These are phyloP conservation scores for Cardiocondyla obscurior DNA, from an alignment of 1,140 invertebrate genomes.

Conservation along the genomic window DNA sequence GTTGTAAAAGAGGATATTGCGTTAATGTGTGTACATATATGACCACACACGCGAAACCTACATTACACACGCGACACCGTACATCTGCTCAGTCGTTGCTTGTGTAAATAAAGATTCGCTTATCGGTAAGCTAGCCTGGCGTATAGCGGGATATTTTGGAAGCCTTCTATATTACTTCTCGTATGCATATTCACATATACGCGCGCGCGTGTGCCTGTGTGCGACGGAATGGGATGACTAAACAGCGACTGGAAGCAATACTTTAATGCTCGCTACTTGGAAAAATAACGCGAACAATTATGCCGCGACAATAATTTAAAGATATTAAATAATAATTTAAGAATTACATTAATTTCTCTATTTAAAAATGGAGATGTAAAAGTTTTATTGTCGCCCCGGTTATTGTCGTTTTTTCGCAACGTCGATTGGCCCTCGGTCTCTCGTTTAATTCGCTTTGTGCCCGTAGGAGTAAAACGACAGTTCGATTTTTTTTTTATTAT, in stretches of 20 bases:
- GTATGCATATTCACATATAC: neutral
- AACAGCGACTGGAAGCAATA: neutral
- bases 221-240: neutral
- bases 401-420: no score
- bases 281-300: neutral
- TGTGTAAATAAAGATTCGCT: constrained; percentile 72
- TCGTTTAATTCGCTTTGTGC: no score
- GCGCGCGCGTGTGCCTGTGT: neutral
- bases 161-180: constrained; percentile 55
- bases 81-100: constrained; percentile 72
- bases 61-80: constrained; percentile 69
- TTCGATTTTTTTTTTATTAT: no score
- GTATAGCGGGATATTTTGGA: constrained; percentile 61
- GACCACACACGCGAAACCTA: constrained; percentile 22
- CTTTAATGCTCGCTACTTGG: neutral
- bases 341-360: no score
- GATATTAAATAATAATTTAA: no score
- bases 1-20: constrained; percentile 62
- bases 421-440: no score
- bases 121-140: constrained; percentile 62
- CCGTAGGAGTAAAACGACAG: no score
- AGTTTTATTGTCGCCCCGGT: no score
- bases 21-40: constrained; percentile 40
- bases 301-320: neutral
- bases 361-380: no score